Evolutionary conservation across 2,797 vertebrate genomes (phyloP).

Genomic region (Diplodus puntazzo): DNA sequence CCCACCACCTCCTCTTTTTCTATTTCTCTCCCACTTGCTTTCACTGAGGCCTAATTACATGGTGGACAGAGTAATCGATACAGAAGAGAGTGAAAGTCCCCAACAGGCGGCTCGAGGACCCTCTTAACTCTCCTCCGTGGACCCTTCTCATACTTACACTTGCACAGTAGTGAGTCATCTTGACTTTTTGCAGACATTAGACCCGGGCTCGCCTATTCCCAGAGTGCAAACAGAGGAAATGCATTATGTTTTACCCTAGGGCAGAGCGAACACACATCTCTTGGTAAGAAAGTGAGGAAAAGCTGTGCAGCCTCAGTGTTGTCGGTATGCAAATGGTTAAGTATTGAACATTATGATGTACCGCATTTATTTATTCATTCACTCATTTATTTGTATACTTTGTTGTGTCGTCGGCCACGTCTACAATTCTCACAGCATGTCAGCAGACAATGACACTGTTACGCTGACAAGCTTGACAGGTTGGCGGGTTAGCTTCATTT

Average conservation of each 20-base stretch:
- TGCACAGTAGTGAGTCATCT: slow-evolving; percentile 69
- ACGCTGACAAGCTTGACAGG: slow-evolving; percentile 5
- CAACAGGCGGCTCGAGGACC: slow-evolving; percentile 73
- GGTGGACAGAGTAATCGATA: slow-evolving; percentile 82
- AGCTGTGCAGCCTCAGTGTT: slow-evolving; percentile 20
- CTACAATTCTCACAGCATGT: slow-evolving; percentile 9
- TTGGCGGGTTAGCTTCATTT: background rate
- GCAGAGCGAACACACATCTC: slow-evolving; percentile 33
- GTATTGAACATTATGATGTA: slow-evolving; percentile 13
- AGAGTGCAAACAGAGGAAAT: slow-evolving; percentile 73
- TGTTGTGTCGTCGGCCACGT: slow-evolving; percentile 8
- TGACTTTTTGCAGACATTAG: slow-evolving; percentile 75
- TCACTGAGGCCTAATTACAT: slow-evolving; percentile 82
- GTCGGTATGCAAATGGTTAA: slow-evolving; percentile 24
- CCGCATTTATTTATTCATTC: slow-evolving; percentile 29
- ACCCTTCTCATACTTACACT: slow-evolving; percentile 72
- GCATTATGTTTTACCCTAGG: slow-evolving; percentile 62
- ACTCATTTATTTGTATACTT: slow-evolving; percentile 1
- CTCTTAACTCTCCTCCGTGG: slow-evolving; percentile 66
- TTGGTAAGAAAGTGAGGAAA: background rate
- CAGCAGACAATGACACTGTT: background rate
- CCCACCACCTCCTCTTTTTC: slow-evolving; percentile 44
- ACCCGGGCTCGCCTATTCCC: slow-evolving; percentile 56
- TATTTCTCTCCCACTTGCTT: slow-evolving; percentile 69
- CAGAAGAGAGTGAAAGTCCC: slow-evolving; percentile 80